Evolutionary conservation across 2,113 vertebrate species (phyloP).

Genomic region (Syngnathus typhle): DNA sequence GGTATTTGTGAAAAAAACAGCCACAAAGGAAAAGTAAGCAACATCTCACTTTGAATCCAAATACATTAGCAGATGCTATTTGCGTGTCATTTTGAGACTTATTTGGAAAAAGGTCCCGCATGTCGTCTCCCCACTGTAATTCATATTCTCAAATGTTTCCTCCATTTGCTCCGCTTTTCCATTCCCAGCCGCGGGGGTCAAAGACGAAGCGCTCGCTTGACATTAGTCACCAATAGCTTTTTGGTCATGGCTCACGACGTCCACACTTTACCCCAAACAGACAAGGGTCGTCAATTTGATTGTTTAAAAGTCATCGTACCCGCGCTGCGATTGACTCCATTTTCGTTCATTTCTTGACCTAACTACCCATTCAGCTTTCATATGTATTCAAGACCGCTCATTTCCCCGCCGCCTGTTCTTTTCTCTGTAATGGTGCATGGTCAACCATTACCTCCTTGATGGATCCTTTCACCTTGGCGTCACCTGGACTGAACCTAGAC

Average conservation of each 20-base stretch:
- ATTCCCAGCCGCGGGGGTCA: conserved; percentile 67
- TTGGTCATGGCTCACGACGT: conserved; percentile 67
- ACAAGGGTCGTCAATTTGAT: conserved; percentile 73
- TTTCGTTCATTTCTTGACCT: conserved; percentile 74
- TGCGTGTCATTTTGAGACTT: conserved; percentile 41
- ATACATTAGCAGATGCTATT: conserved; percentile 40
- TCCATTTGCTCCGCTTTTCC: conserved; percentile 48
- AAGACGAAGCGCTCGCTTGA: conserved; percentile 58
- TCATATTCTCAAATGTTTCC: conserved; percentile 50
- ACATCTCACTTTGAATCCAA: conserved; percentile 48
- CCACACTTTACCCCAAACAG: conserved; percentile 59
- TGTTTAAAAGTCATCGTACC: conserved; percentile 77
- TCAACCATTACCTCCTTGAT: conserved; percentile 60
- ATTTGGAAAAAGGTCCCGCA: conserved; percentile 21
- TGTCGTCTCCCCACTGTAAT: conserved; percentile 46
- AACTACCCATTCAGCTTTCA: conserved; percentile 69
- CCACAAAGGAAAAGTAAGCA: conserved; percentile 12
- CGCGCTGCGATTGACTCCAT: conserved; percentile 72
- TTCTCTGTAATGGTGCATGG: conserved; percentile 61
- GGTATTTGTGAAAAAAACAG: neutral
- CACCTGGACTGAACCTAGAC: conserved; percentile 31
- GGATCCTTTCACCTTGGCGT: conserved; percentile 54
- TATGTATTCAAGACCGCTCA: conserved; percentile 61
- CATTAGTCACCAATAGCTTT: conserved; percentile 67
- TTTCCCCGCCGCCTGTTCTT: conserved; percentile 60